Evolutionary conservation across 2,888 invertebrate genomes (phyloP).

Genomic region (Pachydiplax longipennis): DNA sequence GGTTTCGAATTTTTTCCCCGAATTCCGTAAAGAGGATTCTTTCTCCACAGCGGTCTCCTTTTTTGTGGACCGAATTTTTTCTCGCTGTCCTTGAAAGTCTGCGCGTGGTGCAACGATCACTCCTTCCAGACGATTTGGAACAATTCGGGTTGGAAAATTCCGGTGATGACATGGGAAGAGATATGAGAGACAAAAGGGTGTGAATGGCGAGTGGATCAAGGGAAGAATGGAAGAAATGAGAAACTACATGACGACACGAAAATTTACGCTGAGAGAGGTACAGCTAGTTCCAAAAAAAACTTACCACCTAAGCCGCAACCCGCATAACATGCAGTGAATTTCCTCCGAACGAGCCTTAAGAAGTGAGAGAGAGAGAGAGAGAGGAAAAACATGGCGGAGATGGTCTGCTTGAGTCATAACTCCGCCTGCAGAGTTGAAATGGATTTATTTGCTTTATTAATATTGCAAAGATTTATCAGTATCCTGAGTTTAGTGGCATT

Average conservation of each 20-base stretch:
- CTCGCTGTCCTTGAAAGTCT: conserved; percentile 26
- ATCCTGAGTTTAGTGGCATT: too few relatives aligned
- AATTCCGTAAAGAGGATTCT: not conserved
- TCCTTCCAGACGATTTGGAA: not conserved
- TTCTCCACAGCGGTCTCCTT: not conserved
- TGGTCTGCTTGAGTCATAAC: too few relatives aligned
- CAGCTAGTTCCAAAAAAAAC: too few relatives aligned
- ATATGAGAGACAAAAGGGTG: not conserved
- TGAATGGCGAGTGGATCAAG: not conserved
- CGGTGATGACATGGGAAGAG: not conserved
- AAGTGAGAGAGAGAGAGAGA: not conserved
- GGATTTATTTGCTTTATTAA: too few relatives aligned
- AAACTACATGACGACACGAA: not conserved
- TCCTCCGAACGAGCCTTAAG: not conserved
- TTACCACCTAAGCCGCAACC: too few relatives aligned
- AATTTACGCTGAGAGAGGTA: not conserved
- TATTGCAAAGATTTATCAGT: too few relatives aligned
- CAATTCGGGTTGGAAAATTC: not conserved
- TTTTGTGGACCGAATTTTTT: not conserved
- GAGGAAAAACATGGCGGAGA: too few relatives aligned
- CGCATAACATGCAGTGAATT: too few relatives aligned
- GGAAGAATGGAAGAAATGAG: not conserved
- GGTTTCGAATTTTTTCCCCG: not conserved
- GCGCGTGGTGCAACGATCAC: not conserved
- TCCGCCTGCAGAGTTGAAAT: too few relatives aligned